A percentile compares a stretch with the other conserved stretches of the same genome.
These are phyloP conservation scores for Esox niger DNA, from an alignment of 2,113 vertebrate species.

Conservation along the genomic window DNA sequence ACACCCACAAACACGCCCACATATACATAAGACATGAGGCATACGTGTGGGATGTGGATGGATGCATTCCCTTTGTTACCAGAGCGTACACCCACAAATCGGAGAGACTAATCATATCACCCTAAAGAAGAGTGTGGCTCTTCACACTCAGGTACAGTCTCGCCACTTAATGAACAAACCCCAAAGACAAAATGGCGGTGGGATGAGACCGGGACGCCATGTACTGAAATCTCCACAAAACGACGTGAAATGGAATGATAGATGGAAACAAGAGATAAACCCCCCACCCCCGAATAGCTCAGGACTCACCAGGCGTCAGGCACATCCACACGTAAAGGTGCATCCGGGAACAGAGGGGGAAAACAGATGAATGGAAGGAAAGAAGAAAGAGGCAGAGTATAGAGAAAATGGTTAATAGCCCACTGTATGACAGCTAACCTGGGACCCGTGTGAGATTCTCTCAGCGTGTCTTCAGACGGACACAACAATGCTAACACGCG, in stretches of 20 bases:
- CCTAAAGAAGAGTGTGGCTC: too few species aligned
- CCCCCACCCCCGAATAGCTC: background rate
- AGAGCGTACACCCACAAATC: too few species aligned
- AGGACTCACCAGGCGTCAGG: constrained; percentile 61
- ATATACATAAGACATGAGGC: background rate
- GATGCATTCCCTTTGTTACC: too few species aligned
- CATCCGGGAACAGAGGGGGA: constrained; percentile 63
- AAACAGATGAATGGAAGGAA: constrained; percentile 30
- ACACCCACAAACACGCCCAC: constrained; percentile 21
- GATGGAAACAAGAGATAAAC: background rate
- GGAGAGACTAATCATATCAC: too few species aligned
- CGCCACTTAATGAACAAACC: background rate
- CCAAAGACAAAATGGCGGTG: background rate
- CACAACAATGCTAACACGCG: background rate
- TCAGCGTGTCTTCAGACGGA: background rate
- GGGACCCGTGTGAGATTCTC: background rate
- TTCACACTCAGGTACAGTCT: too few species aligned
- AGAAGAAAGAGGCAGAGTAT: background rate
- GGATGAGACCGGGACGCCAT: background rate
- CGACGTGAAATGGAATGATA: background rate
- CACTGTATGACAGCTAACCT: background rate
- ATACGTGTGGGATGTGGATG: too few species aligned
- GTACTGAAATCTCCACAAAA: background rate
- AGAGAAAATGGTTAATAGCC: background rate
- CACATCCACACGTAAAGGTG: constrained; percentile 67